Evolutionary conservation across 2,797 vertebrate genomes (phyloP).

Genomic region (Lepilemur septentrionalis): DNA sequence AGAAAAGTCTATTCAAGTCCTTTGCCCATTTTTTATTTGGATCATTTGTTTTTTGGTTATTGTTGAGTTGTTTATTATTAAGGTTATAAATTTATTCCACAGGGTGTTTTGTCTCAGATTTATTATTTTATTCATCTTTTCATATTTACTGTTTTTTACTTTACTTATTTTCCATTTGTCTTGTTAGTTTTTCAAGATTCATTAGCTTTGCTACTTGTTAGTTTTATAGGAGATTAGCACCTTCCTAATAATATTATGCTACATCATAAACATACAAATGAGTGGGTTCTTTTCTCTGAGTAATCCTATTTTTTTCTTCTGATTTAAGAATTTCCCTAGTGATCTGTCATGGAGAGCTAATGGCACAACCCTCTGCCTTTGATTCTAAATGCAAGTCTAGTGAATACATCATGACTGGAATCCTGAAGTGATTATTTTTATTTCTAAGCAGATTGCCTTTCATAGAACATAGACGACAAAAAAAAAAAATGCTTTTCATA

Average conservation of each 20-base stretch:
- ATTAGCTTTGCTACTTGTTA: background rate
- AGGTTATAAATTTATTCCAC: background rate
- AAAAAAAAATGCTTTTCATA: background rate
- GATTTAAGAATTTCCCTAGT: background rate
- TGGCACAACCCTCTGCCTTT: background rate
- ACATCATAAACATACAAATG: background rate
- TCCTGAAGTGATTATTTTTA: background rate
- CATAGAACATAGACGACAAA: background rate
- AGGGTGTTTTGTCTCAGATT: background rate
- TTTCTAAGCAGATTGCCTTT: background rate
- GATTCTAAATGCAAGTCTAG: background rate
- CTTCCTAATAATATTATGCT: background rate
- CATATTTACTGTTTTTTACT: background rate
- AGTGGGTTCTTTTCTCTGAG: background rate
- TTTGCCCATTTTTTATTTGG: background rate
- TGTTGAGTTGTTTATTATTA: background rate
- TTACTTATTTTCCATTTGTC: background rate
- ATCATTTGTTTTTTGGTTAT: background rate
- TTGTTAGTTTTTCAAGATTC: background rate
- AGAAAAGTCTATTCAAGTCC: background rate
- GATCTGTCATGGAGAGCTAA: background rate
- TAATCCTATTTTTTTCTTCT: background rate
- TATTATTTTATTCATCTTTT: background rate
- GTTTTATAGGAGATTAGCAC: background rate
- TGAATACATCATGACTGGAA: background rate